A percentile compares a stretch with the other conserved stretches of the same genome.
These are phyloP conservation scores for Tragopan temminckii DNA, from an alignment of 2,797 vertebrate genomes.

Conservation along the genomic window DNA sequence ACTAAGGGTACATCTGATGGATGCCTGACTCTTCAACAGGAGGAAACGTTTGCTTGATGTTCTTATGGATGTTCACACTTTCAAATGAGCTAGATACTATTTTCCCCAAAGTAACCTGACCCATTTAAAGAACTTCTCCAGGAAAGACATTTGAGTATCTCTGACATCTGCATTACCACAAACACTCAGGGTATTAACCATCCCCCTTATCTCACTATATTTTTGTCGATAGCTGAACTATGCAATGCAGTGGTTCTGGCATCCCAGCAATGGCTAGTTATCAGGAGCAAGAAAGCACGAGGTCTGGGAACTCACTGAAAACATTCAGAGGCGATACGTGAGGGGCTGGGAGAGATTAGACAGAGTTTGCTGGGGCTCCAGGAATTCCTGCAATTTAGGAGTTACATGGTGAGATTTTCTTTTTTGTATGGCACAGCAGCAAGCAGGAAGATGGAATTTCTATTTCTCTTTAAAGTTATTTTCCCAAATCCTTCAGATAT, in stretches of 20 bases:
- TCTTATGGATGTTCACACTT: slow-evolving; percentile 30
- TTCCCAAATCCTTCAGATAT: not conserved
- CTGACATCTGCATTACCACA: slow-evolving; percentile 58
- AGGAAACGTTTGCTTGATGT: slow-evolving; percentile 34
- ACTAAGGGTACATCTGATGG: not conserved
- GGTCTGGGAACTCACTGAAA: slow-evolving; percentile 75
- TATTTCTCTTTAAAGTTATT: not conserved
- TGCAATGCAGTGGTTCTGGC: slow-evolving; percentile 73
- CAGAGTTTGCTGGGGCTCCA: slow-evolving; percentile 57
- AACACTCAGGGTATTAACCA: slow-evolving; percentile 30
- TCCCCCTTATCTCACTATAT: slow-evolving; percentile 72
- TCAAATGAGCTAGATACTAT: slow-evolving; percentile 43
- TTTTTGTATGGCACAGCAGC: not conserved
- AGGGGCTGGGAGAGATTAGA: slow-evolving; percentile 74
- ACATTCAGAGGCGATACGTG: slow-evolving; percentile 68
- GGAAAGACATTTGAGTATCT: slow-evolving; percentile 56
- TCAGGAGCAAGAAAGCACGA: slow-evolving; percentile 72
- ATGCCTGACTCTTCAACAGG: slow-evolving; percentile 18
- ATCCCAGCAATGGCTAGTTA: slow-evolving; percentile 78
- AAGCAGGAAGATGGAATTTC: not conserved
- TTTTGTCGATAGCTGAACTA: slow-evolving; percentile 78
- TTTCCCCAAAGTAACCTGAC: slow-evolving; percentile 51
- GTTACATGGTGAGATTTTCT: slow-evolving; percentile 17
- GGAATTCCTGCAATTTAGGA: slow-evolving; percentile 76
- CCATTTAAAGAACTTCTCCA: slow-evolving; percentile 38